phyloP scores from a whole-genome alignment of 2,888 invertebrate species.

The Dasysyrphus albostriatus region DNA sequence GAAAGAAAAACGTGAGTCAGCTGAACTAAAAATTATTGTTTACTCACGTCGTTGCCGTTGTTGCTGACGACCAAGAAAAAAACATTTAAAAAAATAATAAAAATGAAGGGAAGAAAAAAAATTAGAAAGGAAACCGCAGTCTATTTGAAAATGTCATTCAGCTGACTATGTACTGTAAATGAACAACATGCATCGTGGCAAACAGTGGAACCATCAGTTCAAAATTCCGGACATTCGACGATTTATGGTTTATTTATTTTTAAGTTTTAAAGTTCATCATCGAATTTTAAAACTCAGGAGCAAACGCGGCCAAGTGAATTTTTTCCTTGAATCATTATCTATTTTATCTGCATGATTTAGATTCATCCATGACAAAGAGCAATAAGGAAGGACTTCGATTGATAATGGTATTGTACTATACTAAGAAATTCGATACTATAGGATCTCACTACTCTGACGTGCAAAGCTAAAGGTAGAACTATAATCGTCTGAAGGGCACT shows the following conservation, averaged over 20 bases:
- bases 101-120: constrained; percentile 18
- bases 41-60: constrained; percentile 49
- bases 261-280: neutral
- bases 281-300: too few relatives aligned
- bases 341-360: too few relatives aligned
- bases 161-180: constrained; percentile 14
- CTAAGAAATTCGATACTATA: too few relatives aligned
- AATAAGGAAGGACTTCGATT: too few relatives aligned
- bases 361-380: too few relatives aligned
- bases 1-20: constrained; percentile 71
- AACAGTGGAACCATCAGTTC: neutral
- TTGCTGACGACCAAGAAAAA: constrained; percentile 8
- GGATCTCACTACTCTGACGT: too few relatives aligned
- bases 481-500: too few relatives aligned
- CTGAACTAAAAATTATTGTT: constrained; percentile 63
- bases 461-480: too few relatives aligned
- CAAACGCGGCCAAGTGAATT: too few relatives aligned
- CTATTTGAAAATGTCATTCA: constrained; percentile 64
- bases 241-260: neutral
- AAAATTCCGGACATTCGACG: neutral
- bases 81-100: constrained; percentile 3
- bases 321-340: too few relatives aligned
- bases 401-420: too few relatives aligned
- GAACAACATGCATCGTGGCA: neutral
- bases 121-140: constrained; percentile 69